Evolutionary conservation across 2,888 invertebrate species (phyloP).

Genomic region (Tortricodes alternella): DNA sequence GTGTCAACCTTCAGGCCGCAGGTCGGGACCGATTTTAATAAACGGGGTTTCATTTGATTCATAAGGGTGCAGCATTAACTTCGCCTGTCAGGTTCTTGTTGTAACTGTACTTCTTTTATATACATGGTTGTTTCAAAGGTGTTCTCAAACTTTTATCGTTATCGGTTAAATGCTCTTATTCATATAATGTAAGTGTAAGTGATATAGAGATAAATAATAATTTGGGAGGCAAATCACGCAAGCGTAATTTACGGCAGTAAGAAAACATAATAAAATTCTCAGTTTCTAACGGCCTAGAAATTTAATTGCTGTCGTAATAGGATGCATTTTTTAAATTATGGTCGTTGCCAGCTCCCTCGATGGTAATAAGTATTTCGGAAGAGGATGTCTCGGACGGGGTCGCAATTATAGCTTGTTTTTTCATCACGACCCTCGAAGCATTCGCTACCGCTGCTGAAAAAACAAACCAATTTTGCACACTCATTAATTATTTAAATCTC

Average conservation of each 20-base stretch:
- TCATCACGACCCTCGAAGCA: slow-evolving; percentile 67
- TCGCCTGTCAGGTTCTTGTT: too few relatives aligned
- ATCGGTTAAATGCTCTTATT: too few relatives aligned
- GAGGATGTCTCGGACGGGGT: slow-evolving; percentile 53
- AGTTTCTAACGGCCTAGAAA: slow-evolving; percentile 36
- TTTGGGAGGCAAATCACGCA: background rate
- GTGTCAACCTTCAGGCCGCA: too few relatives aligned
- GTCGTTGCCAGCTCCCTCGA: slow-evolving; percentile 47
- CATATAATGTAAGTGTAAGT: too few relatives aligned
- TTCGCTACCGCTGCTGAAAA: slow-evolving; percentile 60
- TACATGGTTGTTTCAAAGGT: too few relatives aligned
- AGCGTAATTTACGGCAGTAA: background rate
- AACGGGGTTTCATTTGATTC: too few relatives aligned
- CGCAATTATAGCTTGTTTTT: slow-evolving; percentile 73
- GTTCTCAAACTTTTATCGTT: too few relatives aligned
- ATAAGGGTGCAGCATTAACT: too few relatives aligned
- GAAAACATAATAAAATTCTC: slow-evolving; percentile 28
- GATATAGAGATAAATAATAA: too few relatives aligned
- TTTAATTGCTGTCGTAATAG: slow-evolving; percentile 56
- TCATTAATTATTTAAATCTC: slow-evolving; percentile 84
- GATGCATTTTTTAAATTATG: slow-evolving; percentile 65
- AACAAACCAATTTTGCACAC: slow-evolving; percentile 80
- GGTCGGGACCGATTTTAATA: too few relatives aligned
- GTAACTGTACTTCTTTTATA: too few relatives aligned
- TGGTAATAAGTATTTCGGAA: slow-evolving; percentile 42